These are phyloP conservation scores for Drosophila ustulata DNA, from an alignment of 2,888 invertebrate species.

Conservation along the genomic window DNA sequence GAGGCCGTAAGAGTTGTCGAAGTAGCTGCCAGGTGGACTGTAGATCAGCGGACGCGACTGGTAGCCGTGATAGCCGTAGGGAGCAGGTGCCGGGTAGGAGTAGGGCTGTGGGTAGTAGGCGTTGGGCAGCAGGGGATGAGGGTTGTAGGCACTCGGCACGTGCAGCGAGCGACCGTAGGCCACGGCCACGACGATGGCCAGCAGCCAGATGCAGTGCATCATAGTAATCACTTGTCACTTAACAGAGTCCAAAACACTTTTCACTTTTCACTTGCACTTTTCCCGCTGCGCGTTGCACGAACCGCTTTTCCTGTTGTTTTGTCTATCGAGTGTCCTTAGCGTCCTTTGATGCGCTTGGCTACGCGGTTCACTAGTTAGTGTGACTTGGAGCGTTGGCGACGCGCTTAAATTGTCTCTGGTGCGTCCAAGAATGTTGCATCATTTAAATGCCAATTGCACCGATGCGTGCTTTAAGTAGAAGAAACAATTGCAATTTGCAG, in stretches of 20 bases:
- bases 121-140: slow-evolving; percentile 29
- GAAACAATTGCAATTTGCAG: slow-evolving; percentile 20
- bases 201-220: slow-evolving; percentile 60
- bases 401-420: slow-evolving; percentile 56
- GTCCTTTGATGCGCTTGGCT: slow-evolving; percentile 32
- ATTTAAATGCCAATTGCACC: slow-evolving; percentile 61
- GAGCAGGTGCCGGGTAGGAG: slow-evolving; percentile 28
- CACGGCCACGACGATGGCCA: slow-evolving; percentile 24
- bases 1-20: slow-evolving; percentile 75
- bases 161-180: slow-evolving; percentile 44
- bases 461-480: slow-evolving; percentile 64
- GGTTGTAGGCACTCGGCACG: slow-evolving; percentile 18
- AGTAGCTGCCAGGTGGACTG: slow-evolving; percentile 69
- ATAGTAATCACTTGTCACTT: slow-evolving; percentile 19
- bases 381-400: slow-evolving; percentile 33
- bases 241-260: not conserved
- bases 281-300: slow-evolving; percentile 11
- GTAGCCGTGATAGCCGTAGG: slow-evolving; percentile 37
- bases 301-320: not conserved
- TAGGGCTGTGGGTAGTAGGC: slow-evolving; percentile 49
- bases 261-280: slow-evolving; percentile 25
- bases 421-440: slow-evolving; percentile 67
- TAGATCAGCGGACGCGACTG: slow-evolving; percentile 46
- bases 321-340: not conserved
- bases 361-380: slow-evolving; percentile 35